Base-by-base conservation (phyloP, 2,888 invertebrate species). In the Sesia bembeciformis region DNA sequence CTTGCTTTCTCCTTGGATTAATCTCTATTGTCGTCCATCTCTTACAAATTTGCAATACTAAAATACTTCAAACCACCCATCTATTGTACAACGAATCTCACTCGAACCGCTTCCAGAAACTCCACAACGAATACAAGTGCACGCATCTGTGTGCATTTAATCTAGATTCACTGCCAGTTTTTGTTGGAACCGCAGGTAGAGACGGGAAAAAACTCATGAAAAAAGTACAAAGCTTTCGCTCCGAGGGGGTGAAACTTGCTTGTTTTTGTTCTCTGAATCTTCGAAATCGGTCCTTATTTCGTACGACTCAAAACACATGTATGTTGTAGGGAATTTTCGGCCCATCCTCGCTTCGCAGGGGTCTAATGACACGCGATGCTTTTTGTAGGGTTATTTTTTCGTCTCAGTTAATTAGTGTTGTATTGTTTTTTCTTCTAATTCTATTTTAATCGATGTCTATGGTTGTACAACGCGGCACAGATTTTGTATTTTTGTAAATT, bases 361-460 rank as follows among this genome's bases (percentile, higher is more conserved):
- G 81, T 83, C 83, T 82, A 83, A 85, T 81, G 83, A 82, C 80
- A 81, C 79, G 75, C 74, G 79, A 76, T 71, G 72, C 67, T 74
- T 78, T 80, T 79, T 52, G 38, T 41, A 39, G 58, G 63, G 57
- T 65, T 63, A 65, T 71, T 74, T 74, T 73, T 69, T 70, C 71
- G 67, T 75, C 72, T 69, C 68, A 72, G 77, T 80, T 82, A 82
- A 85, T 85, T 82, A 79, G 71, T 76, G 74, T 66, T 68, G 62
- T 66, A 68, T 74, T 73, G 58, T 62, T 70, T 54, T 59, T 64
- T 60, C 61, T 61, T 72, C 74, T 76, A 76, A 79, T 78, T 74
- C 66, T 63, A 67, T 76, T 78, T 77, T 78, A 77, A 58, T 58
- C 41, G 54, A 54, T 42, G 52, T 49, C 55, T 50, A 39, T 51